phyloP scores from a whole-genome alignment of 1,140 invertebrate genomes.

The Bombus consobrinus region DNA sequence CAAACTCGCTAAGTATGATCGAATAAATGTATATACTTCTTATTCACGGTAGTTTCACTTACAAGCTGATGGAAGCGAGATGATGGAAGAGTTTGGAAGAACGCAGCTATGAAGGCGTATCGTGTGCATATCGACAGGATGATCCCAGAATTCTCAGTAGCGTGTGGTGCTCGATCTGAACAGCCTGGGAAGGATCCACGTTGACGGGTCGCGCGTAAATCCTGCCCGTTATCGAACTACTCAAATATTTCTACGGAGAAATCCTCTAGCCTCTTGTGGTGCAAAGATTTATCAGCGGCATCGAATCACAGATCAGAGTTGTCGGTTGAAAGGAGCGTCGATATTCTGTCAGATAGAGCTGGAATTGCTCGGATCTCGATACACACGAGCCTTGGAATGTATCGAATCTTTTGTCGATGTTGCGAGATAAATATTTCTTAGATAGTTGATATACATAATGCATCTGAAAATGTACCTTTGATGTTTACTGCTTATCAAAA shows the following conservation, averaged over 20 bases:
- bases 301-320: not conserved
- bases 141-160: conserved; percentile 13
- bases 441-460: not conserved
- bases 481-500: no score
- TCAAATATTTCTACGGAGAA: conserved; percentile 39
- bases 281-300: conserved; percentile 37
- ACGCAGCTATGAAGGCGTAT: not conserved
- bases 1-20: not conserved
- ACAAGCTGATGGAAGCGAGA: not conserved
- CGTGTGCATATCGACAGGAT: conserved; percentile 11
- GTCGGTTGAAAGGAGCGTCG: conserved; percentile 5
- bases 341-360: not conserved
- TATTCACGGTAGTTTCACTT: not conserved
- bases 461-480: not conserved
- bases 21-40: not conserved
- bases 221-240: conserved; percentile 40
- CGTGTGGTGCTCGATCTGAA: conserved; percentile 3
- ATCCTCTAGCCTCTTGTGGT: not conserved
- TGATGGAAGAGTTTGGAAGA: conserved; percentile 4
- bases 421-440: not conserved
- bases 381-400: not conserved
- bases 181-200: not conserved
- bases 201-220: conserved; percentile 45
- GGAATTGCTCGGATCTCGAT: not conserved
- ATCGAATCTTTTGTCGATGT: not conserved